Percentiles rank a stretch among this genome's conserved stretches.
These are phyloP conservation scores for Lepidurus apus DNA, from an alignment of 1,140 invertebrate species.

Conservation along the genomic window DNA sequence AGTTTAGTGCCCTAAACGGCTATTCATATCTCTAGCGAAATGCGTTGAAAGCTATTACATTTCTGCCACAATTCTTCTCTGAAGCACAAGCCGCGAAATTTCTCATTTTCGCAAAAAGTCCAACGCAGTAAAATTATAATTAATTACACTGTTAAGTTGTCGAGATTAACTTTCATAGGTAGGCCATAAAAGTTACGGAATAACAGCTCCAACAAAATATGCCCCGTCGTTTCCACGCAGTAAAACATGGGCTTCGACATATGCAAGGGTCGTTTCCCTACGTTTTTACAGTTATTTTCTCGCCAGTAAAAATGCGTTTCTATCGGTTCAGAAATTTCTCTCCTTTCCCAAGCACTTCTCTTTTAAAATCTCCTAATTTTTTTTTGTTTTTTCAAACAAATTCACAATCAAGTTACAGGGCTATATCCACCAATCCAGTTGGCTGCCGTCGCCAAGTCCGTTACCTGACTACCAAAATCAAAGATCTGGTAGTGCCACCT, in stretches of 20 bases:
- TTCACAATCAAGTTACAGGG: neutral
- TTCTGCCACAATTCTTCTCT: neutral
- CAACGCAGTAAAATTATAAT: neutral
- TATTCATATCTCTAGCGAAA: neutral
- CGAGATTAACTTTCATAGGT: conserved; percentile 10
- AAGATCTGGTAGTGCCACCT: neutral
- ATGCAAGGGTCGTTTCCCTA: conserved; percentile 1
- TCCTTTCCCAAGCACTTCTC: neutral
- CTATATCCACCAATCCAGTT: neutral
- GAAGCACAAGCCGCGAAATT: neutral
- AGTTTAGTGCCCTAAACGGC: neutral
- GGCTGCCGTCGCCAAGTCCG: neutral
- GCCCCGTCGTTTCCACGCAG: conserved; percentile 2
- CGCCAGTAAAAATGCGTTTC: neutral
- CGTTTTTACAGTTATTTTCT: conserved; percentile 1
- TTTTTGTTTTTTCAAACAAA: neutral
- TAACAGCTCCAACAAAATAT: neutral
- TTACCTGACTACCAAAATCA: conserved; percentile 2
- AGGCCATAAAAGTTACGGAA: conserved; percentile 9
- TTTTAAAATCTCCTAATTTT: neutral
- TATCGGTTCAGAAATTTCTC: neutral
- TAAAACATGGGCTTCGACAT: conserved; percentile 18
- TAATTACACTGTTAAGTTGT: neutral
- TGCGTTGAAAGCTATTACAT: neutral
- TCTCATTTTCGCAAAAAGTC: neutral